Evolutionary conservation across 2,113 vertebrate genomes (phyloP).

Genomic region (Mesoclemmys tuberculata): DNA sequence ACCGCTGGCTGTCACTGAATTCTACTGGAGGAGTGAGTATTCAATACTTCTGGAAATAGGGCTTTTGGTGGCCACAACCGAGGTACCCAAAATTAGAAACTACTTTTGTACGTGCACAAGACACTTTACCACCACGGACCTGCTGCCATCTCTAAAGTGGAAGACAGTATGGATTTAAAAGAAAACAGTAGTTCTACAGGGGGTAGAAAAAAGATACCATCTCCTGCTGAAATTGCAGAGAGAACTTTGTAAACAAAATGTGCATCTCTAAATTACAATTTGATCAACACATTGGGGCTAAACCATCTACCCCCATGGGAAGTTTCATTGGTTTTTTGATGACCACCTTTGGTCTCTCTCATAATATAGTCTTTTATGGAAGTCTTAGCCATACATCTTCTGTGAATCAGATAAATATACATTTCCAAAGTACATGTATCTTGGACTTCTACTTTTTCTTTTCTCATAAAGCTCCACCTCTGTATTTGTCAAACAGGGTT

Average conservation of each 20-base stretch:
- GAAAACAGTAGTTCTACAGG: not conserved
- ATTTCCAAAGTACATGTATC: not conserved
- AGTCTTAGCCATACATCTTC: not conserved
- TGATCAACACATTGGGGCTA: not conserved
- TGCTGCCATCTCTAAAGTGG: not conserved
- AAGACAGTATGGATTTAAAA: not conserved
- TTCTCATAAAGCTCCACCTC: not conserved
- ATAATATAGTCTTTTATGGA: not conserved
- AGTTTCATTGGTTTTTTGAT: not conserved
- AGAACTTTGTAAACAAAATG: not conserved
- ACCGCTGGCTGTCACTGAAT: not conserved
- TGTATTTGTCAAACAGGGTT: constrained; percentile 42
- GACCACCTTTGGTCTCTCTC: not conserved
- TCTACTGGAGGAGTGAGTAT: not conserved
- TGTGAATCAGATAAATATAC: not conserved
- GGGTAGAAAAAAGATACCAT: not conserved
- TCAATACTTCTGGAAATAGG: not conserved
- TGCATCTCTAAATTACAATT: not conserved
- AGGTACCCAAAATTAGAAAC: not conserved
- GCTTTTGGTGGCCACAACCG: not conserved
- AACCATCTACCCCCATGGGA: not conserved
- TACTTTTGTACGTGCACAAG: not conserved
- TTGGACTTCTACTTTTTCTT: constrained; percentile 35
- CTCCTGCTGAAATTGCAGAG: not conserved
- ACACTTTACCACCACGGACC: not conserved